Evolutionary conservation across 2,113 vertebrate genomes (phyloP).

Genomic region (Pteropus alecto): DNA sequence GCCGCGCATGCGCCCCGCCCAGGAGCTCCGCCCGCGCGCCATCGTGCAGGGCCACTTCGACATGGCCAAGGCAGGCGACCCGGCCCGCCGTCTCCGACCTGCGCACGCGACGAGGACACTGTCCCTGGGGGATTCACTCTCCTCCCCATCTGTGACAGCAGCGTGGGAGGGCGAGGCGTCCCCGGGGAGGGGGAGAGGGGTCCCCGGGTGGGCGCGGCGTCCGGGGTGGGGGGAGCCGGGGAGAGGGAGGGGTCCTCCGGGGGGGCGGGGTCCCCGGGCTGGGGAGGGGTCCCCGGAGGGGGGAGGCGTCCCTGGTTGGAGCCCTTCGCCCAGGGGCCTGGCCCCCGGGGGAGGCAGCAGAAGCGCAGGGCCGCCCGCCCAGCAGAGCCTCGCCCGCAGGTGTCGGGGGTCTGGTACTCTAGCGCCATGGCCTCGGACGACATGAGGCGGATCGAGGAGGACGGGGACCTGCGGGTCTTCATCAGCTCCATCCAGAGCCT

Average conservation of each 20-base stretch:
- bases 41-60: neutral
- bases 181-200: no score
- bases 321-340: rapidly evolving
- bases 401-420: neutral
- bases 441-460: neutral
- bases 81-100: no score
- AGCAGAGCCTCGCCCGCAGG: neutral
- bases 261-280: no score
- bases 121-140: no score
- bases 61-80: neutral
- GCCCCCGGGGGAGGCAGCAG: neutral
- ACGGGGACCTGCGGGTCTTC: neutral
- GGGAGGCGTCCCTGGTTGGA: neutral
- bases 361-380: neutral
- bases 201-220: no score
- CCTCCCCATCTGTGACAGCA: no score
- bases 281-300: no score
- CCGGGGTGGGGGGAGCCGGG: no score
- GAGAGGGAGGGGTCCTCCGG: no score
- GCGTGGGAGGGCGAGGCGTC: no score
- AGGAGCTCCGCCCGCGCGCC: rapidly evolving
- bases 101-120: no score
- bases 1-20: neutral
- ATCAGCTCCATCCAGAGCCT: neutral
- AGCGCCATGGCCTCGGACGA: neutral